These are phyloP conservation scores for Anhinga rufa DNA, from an alignment of 2,113 vertebrate genomes.

Conservation along the genomic window DNA sequence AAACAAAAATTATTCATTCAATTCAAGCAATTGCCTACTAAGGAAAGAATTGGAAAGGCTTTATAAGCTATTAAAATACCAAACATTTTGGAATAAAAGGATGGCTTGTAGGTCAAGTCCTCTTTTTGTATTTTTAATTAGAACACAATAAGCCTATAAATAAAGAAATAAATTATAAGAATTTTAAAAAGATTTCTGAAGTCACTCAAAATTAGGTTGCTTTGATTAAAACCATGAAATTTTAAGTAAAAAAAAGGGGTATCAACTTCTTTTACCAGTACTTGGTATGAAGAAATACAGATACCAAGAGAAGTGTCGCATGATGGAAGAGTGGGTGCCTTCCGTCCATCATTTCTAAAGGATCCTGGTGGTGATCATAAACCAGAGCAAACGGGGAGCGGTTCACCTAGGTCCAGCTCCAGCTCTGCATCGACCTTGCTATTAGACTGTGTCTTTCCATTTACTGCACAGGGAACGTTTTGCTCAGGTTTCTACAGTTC, in stretches of 20 bases:
- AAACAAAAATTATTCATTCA: slow-evolving; percentile 8
- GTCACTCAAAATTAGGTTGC: background rate
- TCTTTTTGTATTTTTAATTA: background rate
- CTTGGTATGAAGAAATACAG: background rate
- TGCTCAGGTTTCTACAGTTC: background rate
- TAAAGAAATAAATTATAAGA: background rate
- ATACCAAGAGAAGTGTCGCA: background rate
- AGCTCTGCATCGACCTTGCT: background rate
- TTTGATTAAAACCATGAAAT: background rate
- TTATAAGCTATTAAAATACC: background rate
- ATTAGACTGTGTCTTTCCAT: background rate
- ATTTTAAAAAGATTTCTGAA: background rate
- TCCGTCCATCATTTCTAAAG: background rate
- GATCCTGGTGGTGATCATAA: background rate
- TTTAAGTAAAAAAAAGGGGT: background rate
- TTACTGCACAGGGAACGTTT: background rate
- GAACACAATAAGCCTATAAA: background rate
- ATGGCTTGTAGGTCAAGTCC: background rate
- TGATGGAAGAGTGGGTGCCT: background rate
- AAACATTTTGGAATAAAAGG: background rate
- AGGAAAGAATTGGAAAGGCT: background rate
- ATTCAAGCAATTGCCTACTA: background rate
- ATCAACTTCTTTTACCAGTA: background rate
- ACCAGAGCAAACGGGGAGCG: background rate
- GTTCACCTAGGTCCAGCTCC: background rate